Evolutionary conservation across 1,140 invertebrate species (phyloP).

Genomic region (Trichoplusia ni): DNA sequence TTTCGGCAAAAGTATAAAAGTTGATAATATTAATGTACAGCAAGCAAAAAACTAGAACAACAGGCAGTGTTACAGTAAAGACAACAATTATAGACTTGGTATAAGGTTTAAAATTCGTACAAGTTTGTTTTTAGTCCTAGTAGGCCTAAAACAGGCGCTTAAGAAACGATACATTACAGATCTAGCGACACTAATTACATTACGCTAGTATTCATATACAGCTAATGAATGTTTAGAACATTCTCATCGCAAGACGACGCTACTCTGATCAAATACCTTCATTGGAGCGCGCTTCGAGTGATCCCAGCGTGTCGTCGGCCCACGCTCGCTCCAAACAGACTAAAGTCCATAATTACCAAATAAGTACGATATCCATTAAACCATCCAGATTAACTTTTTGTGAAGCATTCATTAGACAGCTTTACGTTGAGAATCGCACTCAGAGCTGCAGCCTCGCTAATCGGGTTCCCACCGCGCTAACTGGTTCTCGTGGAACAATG

Average conservation of each 20-base stretch:
- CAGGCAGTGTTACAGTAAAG: no score
- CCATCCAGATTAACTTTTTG: background rate
- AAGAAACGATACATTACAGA: no score
- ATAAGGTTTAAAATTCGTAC: no score
- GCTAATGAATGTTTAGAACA: background rate
- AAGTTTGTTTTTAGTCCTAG: no score
- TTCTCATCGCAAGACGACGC: background rate
- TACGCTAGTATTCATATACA: no score
- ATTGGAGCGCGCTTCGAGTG: background rate
- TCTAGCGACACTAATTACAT: no score
- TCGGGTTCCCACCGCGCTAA: conserved; percentile 18
- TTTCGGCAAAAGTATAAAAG: no score
- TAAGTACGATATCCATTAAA: background rate
- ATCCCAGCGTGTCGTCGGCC: conserved; percentile 12
- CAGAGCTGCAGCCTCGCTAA: conserved; percentile 14
- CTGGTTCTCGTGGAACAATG: conserved; percentile 24
- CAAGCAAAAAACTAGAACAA: no score
- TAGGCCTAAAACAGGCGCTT: no score
- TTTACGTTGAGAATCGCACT: conserved; percentile 18
- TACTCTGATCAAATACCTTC: background rate
- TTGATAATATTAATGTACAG: no score
- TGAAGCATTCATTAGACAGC: background rate
- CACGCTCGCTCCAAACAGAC: background rate
- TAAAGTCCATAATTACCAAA: background rate
- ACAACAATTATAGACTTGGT: no score